Conservation (phyloP, 1,140 invertebrate species). For the Drosophila gunungcola region DNA sequence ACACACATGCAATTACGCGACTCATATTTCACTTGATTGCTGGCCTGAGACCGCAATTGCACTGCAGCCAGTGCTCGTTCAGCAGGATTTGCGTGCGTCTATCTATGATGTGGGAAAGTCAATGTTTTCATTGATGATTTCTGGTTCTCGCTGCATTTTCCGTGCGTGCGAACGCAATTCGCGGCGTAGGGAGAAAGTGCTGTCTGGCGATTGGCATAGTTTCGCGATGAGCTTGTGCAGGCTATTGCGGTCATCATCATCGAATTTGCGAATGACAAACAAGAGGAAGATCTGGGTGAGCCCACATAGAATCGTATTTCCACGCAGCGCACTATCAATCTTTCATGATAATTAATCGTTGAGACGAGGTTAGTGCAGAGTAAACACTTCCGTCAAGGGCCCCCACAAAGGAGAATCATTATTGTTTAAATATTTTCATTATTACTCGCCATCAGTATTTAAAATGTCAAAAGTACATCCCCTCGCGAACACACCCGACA, state of each 20-base stretch:
- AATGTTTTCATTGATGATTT: slow-evolving; percentile 56
- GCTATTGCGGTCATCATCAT: slow-evolving; percentile 6
- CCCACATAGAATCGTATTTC: slow-evolving; percentile 22
- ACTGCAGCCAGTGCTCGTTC: slow-evolving; percentile 13
- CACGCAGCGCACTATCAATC: slow-evolving; percentile 3
- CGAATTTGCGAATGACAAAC: background rate
- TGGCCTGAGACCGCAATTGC: slow-evolving; percentile 42
- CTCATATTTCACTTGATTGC: slow-evolving; percentile 71
- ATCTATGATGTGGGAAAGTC: slow-evolving; percentile 62
- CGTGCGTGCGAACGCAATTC: slow-evolving; percentile 23
- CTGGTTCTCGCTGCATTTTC: slow-evolving; percentile 24
- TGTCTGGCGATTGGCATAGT: slow-evolving; percentile 25
- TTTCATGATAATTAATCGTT: slow-evolving; percentile 44
- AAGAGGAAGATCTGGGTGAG: slow-evolving; percentile 1
- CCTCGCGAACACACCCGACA: background rate
- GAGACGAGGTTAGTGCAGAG: slow-evolving; percentile 15
- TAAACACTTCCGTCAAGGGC: slow-evolving; percentile 30
- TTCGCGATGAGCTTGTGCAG: slow-evolving; percentile 6
- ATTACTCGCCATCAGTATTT: slow-evolving; percentile 51
- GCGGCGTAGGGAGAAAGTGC: slow-evolving; percentile 26
- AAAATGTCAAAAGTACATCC: slow-evolving; percentile 37
- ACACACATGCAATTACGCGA: slow-evolving; percentile 43
- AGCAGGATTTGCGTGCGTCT: slow-evolving; percentile 42
- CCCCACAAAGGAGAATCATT: slow-evolving; percentile 20
- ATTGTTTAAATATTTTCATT: slow-evolving; percentile 34